Evolutionary conservation across 2,888 invertebrate genomes (phyloP).

Genomic region (Pachymerium ferrugineum): DNA sequence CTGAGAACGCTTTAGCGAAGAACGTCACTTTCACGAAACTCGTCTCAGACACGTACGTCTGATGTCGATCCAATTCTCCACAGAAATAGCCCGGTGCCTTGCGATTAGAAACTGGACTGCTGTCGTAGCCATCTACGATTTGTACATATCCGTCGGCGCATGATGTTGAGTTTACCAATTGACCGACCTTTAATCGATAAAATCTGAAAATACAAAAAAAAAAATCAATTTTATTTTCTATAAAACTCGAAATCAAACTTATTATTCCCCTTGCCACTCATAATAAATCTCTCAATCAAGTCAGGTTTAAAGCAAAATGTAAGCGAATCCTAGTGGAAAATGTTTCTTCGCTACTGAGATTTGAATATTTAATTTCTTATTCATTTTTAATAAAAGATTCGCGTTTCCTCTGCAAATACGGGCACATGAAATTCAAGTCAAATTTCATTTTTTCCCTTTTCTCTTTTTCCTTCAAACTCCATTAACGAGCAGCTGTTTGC

Average conservation of each 20-base stretch:
- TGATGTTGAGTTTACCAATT: slow-evolving; percentile 75
- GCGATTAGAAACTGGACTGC: slow-evolving; percentile 79
- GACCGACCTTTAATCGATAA: slow-evolving; percentile 88
- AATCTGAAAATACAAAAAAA: slow-evolving; percentile 57
- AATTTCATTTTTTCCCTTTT: not conserved
- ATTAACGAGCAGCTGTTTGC: slow-evolving; percentile 15
- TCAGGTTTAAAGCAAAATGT: not conserved
- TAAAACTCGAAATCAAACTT: not conserved
- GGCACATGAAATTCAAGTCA: not conserved
- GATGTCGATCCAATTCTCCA: slow-evolving; percentile 87
- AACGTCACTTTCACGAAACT: slow-evolving; percentile 86
- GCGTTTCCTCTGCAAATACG: not conserved
- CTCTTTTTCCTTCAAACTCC: slow-evolving; percentile 11
- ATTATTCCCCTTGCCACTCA: not conserved
- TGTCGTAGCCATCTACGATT: slow-evolving; percentile 86
- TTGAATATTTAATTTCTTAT: slow-evolving; percentile 23
- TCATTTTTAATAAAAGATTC: not conserved
- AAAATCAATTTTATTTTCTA: too few relatives aligned
- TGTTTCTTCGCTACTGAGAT: not conserved
- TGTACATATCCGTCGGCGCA: slow-evolving; percentile 85
- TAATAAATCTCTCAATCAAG: slow-evolving; percentile 1
- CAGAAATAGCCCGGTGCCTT: slow-evolving; percentile 86
- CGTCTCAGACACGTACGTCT: slow-evolving; percentile 90
- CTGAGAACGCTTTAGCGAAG: slow-evolving; percentile 84
- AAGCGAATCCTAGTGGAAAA: not conserved